Evolutionary conservation across 2,888 invertebrate species (phyloP), one percentile per base, ranked within the genome.

Genomic region (Synanthedon formicaeformis): DNA sequence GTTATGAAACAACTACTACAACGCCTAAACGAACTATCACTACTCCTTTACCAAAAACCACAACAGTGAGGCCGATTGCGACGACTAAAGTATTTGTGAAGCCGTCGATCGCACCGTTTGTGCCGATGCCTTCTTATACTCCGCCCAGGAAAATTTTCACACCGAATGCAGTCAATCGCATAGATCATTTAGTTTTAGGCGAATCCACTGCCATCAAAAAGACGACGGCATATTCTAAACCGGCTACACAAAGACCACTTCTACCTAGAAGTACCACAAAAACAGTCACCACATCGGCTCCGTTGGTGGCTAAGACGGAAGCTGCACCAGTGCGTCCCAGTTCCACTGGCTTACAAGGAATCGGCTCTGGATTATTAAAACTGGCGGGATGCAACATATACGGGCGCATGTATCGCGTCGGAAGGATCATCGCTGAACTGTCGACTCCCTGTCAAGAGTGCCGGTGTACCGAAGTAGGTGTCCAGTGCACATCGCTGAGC

Each of bases 361-460:
- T 73, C 1, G 85, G 88, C 1, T 77, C 89, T 12, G 92, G 92
- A 41, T 77, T 92, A 52, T 78, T 94, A 50, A 95, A 95, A 76
- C 75, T 96, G 57, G 94, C 94, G 11, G 96, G 96, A 1, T 96
- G 96, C 71, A 96, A 96, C 78, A 96, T 96, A 64, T 96, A 96
- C 67, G 96, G 96, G 5, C 89, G 93, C 58, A 96, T 96, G 93
- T 96, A 96, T 75, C 89, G 93, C 23, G 93, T 96, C 10, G 95
- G 94, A 3, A 89, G 92, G 65, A 92, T 94, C 60, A 95, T 96
- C 63, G 89, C 92, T 1, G 95, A 96, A 81, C 81, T 96, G 57
- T 95, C 95, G 5, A 92, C 92, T 54, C 91, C 93, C 12, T 96
- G 96, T 77, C 89, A 92, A 60, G 93, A 94, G 78, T 96, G 96